These are phyloP conservation scores for Todus mexicanus DNA, from an alignment of 2,797 vertebrate genomes.

Conservation along the genomic window DNA sequence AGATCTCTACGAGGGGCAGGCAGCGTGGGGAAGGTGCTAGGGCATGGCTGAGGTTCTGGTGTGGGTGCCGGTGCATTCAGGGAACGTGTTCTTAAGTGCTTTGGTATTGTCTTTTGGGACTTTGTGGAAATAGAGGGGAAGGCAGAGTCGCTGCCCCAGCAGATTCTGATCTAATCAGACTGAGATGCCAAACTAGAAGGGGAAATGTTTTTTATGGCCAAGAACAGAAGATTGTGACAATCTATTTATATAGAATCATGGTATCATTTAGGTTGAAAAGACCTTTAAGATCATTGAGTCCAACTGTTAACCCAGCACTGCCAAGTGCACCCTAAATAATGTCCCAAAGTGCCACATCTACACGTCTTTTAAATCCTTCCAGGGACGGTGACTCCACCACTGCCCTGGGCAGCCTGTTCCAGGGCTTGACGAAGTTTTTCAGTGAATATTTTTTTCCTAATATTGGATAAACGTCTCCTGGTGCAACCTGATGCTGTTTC, in stretches of 20 bases:
- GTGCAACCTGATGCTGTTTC: not conserved
- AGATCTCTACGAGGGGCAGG: not conserved
- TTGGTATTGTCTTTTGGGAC: not conserved
- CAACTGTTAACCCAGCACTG: not conserved
- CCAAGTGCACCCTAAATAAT: not conserved
- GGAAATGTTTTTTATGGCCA: not conserved
- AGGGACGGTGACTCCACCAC: not conserved
- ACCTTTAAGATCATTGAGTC: not conserved
- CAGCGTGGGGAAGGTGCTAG: not conserved
- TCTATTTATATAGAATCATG: not conserved
- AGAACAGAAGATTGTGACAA: not conserved
- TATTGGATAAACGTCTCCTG: not conserved
- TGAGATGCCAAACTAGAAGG: not conserved
- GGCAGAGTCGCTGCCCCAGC: not conserved
- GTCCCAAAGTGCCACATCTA: not conserved
- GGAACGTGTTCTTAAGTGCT: rapidly evolving
- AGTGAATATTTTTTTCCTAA: not conserved
- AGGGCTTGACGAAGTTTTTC: not conserved
- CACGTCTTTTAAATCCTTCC: not conserved
- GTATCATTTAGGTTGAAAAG: not conserved
- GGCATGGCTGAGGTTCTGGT: not conserved
- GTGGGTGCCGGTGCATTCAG: not conserved
- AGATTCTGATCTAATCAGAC: not conserved
- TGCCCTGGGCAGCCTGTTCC: not conserved
- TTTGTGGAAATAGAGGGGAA: not conserved